phyloP scores from a whole-genome alignment of 2,113 vertebrate species.

The human (Homo sapiens) region GRCh38 chr5:67966001-67966500 shows the following conservation, averaged over 20 bases:
- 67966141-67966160: not conserved
- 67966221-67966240: not conserved
- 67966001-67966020: not conserved
- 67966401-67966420: not conserved
- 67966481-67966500: not conserved
- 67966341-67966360: not conserved
- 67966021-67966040: not conserved
- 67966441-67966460: constrained; percentile 7
- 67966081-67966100: not conserved
- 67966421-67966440: not conserved
- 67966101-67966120: not conserved
- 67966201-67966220: not conserved
- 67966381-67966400: not conserved
- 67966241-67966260: not conserved
- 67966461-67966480: not conserved
- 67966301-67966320: not conserved
- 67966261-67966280: not conserved
- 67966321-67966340: not conserved
- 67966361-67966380: not conserved
- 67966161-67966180: not conserved
- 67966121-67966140: not conserved
- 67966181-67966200: not conserved
- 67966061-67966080: not conserved
- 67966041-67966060: not conserved
- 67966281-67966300: not conserved